These are phyloP conservation scores for Hydrozoanthus gracilis DNA, from an alignment of 92 coral and sea anemone genomes.

Conservation along the genomic window DNA sequence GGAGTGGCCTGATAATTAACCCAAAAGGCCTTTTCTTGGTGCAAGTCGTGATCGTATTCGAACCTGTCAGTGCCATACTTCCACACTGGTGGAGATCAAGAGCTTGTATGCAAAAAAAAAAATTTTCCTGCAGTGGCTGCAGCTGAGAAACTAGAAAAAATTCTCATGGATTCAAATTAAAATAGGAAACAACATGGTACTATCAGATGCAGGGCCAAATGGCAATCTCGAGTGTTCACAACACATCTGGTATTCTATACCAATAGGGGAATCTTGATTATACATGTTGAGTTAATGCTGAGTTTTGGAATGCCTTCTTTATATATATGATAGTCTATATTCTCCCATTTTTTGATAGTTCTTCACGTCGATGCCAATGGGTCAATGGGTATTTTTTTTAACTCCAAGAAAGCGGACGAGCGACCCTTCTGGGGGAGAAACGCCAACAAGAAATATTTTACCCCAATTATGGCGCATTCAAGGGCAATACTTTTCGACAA, in stretches of 20 bases:
- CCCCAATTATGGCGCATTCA: slow-evolving; percentile 26
- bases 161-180: slow-evolving; percentile 46
- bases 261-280: slow-evolving; percentile 60
- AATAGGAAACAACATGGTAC: slow-evolving; percentile 51
- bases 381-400: slow-evolving; percentile 8
- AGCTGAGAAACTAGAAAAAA: slow-evolving; percentile 39
- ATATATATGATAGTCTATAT: slow-evolving; percentile 4
- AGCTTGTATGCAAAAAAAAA: slow-evolving; percentile 56
- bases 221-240: slow-evolving; percentile 47
- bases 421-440: slow-evolving; percentile 32
- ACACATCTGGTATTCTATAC: slow-evolving; percentile 60
- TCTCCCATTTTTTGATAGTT: too few relatives aligned
- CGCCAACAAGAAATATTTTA: slow-evolving; percentile 30
- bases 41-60: slow-evolving; percentile 53
- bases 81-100: slow-evolving; percentile 52
- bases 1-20: slow-evolving; percentile 38
- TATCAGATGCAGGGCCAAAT: slow-evolving; percentile 56
- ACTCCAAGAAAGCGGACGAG: slow-evolving; percentile 39
- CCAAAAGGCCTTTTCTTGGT: slow-evolving; percentile 57
- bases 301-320: slow-evolving; percentile 51
- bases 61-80: slow-evolving; percentile 48
- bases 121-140: slow-evolving; percentile 51
- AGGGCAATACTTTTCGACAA: slow-evolving; percentile 14
- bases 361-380: not conserved
- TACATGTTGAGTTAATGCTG: slow-evolving; percentile 63